phyloP scores from a whole-genome alignment of 2,888 invertebrate species.

The Parapristionchus giblindavisi region DNA sequence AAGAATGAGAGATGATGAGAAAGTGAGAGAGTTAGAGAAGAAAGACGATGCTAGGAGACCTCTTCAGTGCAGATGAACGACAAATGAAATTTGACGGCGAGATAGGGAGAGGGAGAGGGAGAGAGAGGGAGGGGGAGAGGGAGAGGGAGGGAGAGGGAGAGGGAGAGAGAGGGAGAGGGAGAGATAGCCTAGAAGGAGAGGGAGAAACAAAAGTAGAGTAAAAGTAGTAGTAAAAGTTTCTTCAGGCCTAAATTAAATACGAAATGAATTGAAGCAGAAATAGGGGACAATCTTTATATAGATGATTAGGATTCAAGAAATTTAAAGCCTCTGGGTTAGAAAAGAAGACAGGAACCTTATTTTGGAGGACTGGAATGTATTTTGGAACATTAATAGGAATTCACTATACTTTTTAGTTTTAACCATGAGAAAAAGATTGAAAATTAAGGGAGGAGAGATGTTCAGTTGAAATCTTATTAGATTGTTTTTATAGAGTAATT shows the following conservation, averaged over 20 bases:
- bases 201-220: not conserved
- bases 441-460: too few relatives aligned
- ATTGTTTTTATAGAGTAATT: too few relatives aligned
- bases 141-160: not conserved
- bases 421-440: too few relatives aligned
- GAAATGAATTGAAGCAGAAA: not conserved
- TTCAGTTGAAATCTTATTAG: too few relatives aligned
- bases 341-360: not conserved
- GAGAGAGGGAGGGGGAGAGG: conserved; percentile 30
- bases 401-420: too few relatives aligned
- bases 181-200: conserved; percentile 9
- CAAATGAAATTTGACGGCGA: conserved; percentile 38
- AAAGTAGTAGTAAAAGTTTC: not conserved
- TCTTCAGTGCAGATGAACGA: not conserved
- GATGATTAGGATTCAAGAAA: not conserved
- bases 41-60: not conserved
- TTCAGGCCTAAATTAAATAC: not conserved
- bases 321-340: not conserved
- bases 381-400: too few relatives aligned
- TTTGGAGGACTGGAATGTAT: too few relatives aligned
- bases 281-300: not conserved
- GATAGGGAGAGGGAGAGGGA: conserved; percentile 33
- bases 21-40: not conserved
- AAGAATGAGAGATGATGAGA: not conserved
- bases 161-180: not conserved